Evolutionary conservation across 1,140 invertebrate species (phyloP), one percentile per base, ranked within the genome.

Genomic region (Homalodisca vitripennis): DNA sequence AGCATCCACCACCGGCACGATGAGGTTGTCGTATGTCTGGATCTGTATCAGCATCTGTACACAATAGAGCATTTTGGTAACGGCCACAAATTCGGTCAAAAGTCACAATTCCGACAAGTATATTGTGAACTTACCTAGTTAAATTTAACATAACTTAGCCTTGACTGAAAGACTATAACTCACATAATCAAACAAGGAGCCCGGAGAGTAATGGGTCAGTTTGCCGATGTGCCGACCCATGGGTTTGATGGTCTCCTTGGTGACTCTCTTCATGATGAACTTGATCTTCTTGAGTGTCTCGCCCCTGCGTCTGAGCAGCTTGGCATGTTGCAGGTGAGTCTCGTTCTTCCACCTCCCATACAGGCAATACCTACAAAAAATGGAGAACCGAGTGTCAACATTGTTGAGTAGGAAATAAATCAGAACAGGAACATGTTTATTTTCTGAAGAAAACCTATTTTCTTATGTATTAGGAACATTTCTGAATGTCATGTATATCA

Each of bases 241-340:
- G 0, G 92, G 95, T 80, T 99, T 99, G 1, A 99, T 94, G 76
- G 97, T 99, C 80, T 99, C 98, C 79, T 99, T 99, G 74, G 94
- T 97, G 1, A 99, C 91, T 60, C 97, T 85, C 82, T 98, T 98
- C 93, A 99, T 97, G 6, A 98, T 92, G 71, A 94, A 95, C 77
- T 97, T 98, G 3, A 98, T 93, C 76, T 93, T 91, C 74, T 98
- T 95, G 68, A 96, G 85, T 0, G 91, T 88, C 76, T 95, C 90
- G 0, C 92, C 95, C 63, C 90, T 86, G 46, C 91, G 90, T 41
- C 89, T 84, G 70, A 98, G 85, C 20, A 99, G 79, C 31, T 89
- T 85, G 0, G 96, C 90, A 80, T 98, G 93, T 41, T 89, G 80
- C 32, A 86, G 82, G 68, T 92, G 92, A 1, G 92, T 91, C 55